Conservation (phyloP, 2,888 invertebrate species). For the Itoplectis maculator region DNA sequence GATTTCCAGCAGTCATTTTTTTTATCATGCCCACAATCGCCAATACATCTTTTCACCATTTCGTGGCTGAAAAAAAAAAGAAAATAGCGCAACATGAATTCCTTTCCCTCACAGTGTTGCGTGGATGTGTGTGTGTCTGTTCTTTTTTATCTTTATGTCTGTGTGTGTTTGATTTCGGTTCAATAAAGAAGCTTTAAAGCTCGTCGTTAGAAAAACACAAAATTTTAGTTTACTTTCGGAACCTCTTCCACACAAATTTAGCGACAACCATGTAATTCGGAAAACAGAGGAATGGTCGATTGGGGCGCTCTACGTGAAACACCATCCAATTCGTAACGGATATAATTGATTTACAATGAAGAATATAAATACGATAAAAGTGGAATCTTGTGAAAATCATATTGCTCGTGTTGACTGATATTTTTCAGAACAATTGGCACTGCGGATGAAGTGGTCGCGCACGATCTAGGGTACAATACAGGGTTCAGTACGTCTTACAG, state of each 20-base stretch:
- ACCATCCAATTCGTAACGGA: constrained; percentile 55
- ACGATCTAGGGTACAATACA: constrained; percentile 68
- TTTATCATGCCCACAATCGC: not conserved
- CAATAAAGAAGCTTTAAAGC: constrained; percentile 72
- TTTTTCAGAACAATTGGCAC: constrained; percentile 79
- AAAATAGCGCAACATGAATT: constrained; percentile 10
- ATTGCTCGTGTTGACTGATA: constrained; percentile 75
- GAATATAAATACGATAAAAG: constrained; percentile 3
- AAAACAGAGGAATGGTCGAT: constrained; percentile 7
- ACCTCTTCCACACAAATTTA: constrained; percentile 58
- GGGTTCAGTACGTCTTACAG: constrained; percentile 69
- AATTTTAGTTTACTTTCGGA: constrained; percentile 65
- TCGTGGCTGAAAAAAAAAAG: not conserved
- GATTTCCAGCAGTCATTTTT: no score
- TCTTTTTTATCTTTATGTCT: constrained; percentile 25
- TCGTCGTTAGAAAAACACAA: constrained; percentile 34
- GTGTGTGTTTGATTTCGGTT: constrained; percentile 65
- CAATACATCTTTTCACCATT: not conserved
- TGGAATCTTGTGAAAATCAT: constrained; percentile 41
- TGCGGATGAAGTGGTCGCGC: constrained; percentile 75
- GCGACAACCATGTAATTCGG: not conserved
- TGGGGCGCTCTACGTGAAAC: constrained; percentile 2
- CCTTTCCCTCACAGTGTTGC: constrained; percentile 36
- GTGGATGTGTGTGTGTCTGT: constrained; percentile 1
- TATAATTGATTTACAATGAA: constrained; percentile 4